A percentile compares a stretch with the other conserved stretches of the same genome.
These are phyloP conservation scores for Gymnocypris eckloni DNA, from an alignment of 2,797 vertebrate species.

Conservation along the genomic window DNA sequence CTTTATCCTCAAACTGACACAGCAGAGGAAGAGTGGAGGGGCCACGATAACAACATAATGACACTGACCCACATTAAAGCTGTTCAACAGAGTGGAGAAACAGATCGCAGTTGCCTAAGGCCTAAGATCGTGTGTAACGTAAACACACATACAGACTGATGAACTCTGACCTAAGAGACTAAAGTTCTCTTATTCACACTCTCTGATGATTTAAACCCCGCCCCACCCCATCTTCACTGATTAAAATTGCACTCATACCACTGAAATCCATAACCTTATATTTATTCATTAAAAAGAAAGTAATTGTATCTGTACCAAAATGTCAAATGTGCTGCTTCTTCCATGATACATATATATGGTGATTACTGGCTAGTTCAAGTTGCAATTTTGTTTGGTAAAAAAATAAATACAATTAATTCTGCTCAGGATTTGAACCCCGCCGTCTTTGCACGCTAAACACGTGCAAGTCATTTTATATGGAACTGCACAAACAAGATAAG, in stretches of 20 bases:
- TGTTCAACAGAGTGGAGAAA: conserved; percentile 50
- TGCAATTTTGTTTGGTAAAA: not conserved
- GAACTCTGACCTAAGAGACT: conserved; percentile 14
- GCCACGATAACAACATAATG: conserved; percentile 63
- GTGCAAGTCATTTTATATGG: not conserved
- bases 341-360: not conserved
- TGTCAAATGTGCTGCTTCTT: not conserved
- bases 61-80: conserved; percentile 66
- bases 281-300: not conserved
- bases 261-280: not conserved
- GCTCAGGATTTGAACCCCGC: not conserved
- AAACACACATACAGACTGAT: not conserved
- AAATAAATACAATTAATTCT: not conserved
- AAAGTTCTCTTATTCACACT: conserved; percentile 1
- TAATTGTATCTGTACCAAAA: not conserved
- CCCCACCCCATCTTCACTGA: not conserved
- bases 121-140: not conserved
- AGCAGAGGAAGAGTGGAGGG: conserved; percentile 14
- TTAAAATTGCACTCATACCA: not conserved
- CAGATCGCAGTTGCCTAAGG: not conserved
- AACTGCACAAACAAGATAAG: conserved; percentile 9
- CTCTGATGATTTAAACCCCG: not conserved
- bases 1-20: conserved; percentile 26
- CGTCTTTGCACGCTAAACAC: not conserved
- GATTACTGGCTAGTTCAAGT: not conserved